phyloP scores from a whole-genome alignment of 2,797 vertebrate species.

The Phaenicophaeus curvirostris region DNA sequence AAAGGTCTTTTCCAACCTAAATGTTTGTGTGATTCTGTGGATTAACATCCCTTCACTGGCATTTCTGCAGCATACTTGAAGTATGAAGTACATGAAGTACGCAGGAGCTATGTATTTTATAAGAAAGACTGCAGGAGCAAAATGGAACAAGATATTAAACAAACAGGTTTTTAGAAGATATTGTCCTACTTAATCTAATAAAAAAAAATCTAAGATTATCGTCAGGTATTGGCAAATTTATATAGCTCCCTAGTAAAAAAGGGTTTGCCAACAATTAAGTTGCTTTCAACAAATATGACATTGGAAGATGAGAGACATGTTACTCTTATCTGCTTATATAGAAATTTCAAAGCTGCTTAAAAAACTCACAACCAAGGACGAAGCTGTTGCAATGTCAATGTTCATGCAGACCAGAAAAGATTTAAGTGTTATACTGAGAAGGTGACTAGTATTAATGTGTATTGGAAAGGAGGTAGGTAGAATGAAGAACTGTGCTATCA shows the following conservation, averaged over 20 bases:
- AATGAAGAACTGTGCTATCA: neutral
- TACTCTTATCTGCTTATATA: neutral
- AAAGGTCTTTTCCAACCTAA: too few species aligned
- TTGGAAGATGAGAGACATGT: neutral
- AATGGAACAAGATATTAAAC: conserved; percentile 2
- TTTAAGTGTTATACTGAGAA: neutral
- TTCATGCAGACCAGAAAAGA: neutral
- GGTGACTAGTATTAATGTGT: neutral
- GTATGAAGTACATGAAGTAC: conserved; percentile 10
- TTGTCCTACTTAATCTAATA: neutral
- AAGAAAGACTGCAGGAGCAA: neutral
- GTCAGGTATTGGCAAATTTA: neutral
- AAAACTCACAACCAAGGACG: neutral
- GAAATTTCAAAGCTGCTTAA: neutral
- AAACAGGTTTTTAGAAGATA: neutral
- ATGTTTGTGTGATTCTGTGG: too few species aligned
- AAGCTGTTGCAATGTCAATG: neutral
- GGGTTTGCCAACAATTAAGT: neutral
- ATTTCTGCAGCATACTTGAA: neutral
- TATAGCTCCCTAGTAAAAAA: neutral
- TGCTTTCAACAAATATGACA: neutral
- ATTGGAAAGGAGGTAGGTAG: neutral
- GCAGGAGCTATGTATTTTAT: neutral
- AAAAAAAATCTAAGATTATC: neutral
- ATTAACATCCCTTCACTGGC: neutral